Percentiles rank a stretch among this genome's conserved stretches.
phyloP scores from a whole-genome alignment of 2,797 vertebrate genomes.

The Iguana delicatissima region DNA sequence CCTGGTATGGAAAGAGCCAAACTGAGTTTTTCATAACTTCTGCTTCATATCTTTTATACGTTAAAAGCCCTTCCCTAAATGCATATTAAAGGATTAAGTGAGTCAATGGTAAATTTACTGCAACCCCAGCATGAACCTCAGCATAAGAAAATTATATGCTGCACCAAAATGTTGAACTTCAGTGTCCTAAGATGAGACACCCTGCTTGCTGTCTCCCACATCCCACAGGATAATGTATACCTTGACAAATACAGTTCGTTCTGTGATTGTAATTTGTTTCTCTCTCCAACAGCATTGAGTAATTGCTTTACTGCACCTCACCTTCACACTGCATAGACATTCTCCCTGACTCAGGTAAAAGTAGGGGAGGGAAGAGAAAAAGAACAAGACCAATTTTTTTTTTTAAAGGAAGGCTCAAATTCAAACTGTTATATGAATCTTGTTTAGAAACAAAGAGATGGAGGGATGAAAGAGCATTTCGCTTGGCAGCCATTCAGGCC shows the following conservation, averaged over 20 bases:
- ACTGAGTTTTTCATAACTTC: conserved; percentile 59
- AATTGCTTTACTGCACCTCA: conserved; percentile 56
- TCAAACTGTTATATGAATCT: conserved; percentile 50
- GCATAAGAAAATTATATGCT: conserved; percentile 54
- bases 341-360: conserved; percentile 43
- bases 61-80: conserved; percentile 52
- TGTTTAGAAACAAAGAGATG: conserved; percentile 41
- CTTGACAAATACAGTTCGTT: conserved; percentile 22
- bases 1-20: conserved; percentile 52
- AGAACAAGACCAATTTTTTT: neutral
- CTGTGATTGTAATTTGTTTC: neutral
- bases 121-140: neutral
- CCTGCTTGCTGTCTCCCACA: conserved; percentile 20
- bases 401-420: conserved; percentile 51
- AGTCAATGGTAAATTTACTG: conserved; percentile 43
- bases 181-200: conserved; percentile 56
- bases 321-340: conserved; percentile 43
- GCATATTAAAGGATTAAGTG: conserved; percentile 51
- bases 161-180: conserved; percentile 56
- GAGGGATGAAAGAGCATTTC: conserved; percentile 46
- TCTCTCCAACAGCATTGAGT: conserved; percentile 44
- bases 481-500: conserved; percentile 28
- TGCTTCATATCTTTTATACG: conserved; percentile 52
- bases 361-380: no score
- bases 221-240: neutral